Conservation (phyloP, 1,140 invertebrate species). For the Lepidurus apus region DNA sequence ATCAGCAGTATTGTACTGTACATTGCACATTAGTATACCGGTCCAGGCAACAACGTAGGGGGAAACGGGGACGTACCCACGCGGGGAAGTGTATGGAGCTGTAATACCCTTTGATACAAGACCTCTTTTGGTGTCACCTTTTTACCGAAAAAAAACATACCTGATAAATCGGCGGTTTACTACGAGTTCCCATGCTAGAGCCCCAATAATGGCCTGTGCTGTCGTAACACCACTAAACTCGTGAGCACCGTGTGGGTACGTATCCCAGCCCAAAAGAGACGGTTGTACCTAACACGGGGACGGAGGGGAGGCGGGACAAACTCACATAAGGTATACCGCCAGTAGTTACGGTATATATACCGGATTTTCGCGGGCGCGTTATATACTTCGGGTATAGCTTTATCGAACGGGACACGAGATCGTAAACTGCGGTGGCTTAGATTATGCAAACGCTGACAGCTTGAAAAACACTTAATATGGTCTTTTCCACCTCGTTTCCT, state of each 20-base stretch:
- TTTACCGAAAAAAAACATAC: neutral
- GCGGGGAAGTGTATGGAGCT: neutral
- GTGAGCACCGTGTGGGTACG: neutral
- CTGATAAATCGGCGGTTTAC: neutral
- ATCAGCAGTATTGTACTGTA: neutral
- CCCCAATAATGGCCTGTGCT: neutral
- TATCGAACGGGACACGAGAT: conserved; percentile 10
- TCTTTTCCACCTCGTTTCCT: neutral
- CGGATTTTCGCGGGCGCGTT: neutral
- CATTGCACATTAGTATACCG: neutral
- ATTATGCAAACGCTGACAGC: conserved; percentile 13
- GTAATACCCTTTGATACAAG: neutral
- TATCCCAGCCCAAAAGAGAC: neutral
- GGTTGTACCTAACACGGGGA: neutral
- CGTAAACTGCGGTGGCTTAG: conserved; percentile 16
- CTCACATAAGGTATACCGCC: neutral
- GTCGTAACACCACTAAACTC: conserved; percentile 13
- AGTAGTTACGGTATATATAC: neutral
- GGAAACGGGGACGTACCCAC: no score
- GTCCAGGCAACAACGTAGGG: neutral
- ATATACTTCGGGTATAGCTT: conserved; percentile 10
- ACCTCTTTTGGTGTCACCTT: neutral
- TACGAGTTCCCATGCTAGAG: neutral
- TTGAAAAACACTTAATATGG: conserved; percentile 6
- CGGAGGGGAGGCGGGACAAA: neutral